Conservation (phyloP, 2,888 invertebrate species). For the Drosophila dives region DNA sequence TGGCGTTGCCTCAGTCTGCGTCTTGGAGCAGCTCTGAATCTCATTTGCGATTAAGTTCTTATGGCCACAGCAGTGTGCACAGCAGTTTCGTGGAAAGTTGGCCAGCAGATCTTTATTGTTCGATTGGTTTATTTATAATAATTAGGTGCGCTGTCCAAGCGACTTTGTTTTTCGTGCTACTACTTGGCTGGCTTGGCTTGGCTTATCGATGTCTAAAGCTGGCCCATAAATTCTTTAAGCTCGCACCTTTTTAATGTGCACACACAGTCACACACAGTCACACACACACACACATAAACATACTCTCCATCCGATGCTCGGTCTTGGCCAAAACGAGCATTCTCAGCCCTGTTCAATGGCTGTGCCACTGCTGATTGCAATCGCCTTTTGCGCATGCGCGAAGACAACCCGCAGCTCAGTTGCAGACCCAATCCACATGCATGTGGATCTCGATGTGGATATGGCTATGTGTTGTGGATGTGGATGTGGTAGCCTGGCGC, state of each 20-base stretch:
- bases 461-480: slow-evolving; percentile 20
- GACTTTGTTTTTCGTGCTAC: slow-evolving; percentile 54
- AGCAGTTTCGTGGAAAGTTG: slow-evolving; percentile 76
- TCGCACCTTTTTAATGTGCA: slow-evolving; percentile 83
- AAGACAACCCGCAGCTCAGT: slow-evolving; percentile 51
- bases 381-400: slow-evolving; percentile 72
- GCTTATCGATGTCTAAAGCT: slow-evolving; percentile 76
- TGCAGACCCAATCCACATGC: slow-evolving; percentile 5
- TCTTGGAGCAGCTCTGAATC: slow-evolving; percentile 58
- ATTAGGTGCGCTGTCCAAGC: slow-evolving; percentile 82
- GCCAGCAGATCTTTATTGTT: slow-evolving; percentile 82
- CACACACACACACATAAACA: slow-evolving; percentile 13
- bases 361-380: slow-evolving; percentile 68
- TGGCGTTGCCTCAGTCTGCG: slow-evolving; percentile 73
- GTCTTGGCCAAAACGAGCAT: slow-evolving; percentile 15
- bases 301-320: slow-evolving; percentile 51
- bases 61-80: slow-evolving; percentile 61
- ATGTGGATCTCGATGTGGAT: slow-evolving; percentile 9
- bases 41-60: slow-evolving; percentile 83
- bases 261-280: slow-evolving; percentile 57
- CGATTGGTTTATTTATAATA: slow-evolving; percentile 85
- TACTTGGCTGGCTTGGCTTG: too few relatives aligned
- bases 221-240: slow-evolving; percentile 84
- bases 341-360: slow-evolving; percentile 22
- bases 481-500: slow-evolving; percentile 50